Evolutionary conservation across 1,140 invertebrate species (phyloP).

Genomic region (Lycorma delicatula): DNA sequence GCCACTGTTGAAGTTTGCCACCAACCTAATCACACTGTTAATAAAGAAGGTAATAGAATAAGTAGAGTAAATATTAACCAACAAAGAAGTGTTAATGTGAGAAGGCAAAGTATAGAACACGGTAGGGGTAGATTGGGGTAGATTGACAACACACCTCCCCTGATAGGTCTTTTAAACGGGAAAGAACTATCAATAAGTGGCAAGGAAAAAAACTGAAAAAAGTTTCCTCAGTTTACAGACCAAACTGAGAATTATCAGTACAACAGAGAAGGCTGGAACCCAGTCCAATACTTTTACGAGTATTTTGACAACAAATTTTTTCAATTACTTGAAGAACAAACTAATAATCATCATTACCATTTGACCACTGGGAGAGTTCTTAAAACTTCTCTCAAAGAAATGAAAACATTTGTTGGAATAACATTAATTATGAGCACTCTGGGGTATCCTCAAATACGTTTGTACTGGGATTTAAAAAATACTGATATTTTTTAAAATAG

Average conservation of each 20-base stretch:
- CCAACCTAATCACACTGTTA: neutral
- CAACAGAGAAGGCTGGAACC: slow-evolving; percentile 10
- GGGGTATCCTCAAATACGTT: slow-evolving; percentile 11
- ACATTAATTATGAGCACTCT: slow-evolving; percentile 13
- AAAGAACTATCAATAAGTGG: neutral
- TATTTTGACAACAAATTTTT: slow-evolving; percentile 16
- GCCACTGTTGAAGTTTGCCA: neutral
- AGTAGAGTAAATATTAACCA: neutral
- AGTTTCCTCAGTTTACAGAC: neutral
- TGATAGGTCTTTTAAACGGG: neutral
- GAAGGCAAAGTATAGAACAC: neutral
- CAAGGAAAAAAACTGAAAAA: neutral
- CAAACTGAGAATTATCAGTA: neutral
- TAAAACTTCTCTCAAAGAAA: slow-evolving; percentile 7
- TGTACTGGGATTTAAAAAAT: slow-evolving; percentile 14
- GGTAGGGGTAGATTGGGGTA: neutral
- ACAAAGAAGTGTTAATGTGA: neutral
- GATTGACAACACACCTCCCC: neutral
- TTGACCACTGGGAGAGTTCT: slow-evolving; percentile 10
- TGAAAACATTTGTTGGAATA: slow-evolving; percentile 17
- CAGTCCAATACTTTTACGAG: slow-evolving; percentile 12
- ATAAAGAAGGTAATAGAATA: neutral
- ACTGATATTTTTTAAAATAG: slow-evolving; percentile 7
- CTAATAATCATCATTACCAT: slow-evolving; percentile 7
- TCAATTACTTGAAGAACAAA: slow-evolving; percentile 8